A percentile compares a stretch with the other conserved stretches of the same genome.
These are phyloP conservation scores for Eleginops maclovinus DNA, from an alignment of 2,113 vertebrate genomes.

Conservation along the genomic window DNA sequence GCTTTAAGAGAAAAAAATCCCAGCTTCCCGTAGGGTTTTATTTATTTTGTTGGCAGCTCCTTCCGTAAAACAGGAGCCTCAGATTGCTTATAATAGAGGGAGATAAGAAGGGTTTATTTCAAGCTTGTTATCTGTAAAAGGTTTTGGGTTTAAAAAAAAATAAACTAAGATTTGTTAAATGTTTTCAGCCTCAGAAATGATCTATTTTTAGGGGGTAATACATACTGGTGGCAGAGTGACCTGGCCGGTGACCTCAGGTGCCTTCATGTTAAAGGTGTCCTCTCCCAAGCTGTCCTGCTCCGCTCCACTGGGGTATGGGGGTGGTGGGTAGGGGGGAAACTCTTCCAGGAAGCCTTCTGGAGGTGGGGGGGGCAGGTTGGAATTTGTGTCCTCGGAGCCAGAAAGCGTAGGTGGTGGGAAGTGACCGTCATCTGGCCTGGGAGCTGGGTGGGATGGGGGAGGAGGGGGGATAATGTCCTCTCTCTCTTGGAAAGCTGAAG, in stretches of 20 bases:
- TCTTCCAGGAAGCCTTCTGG: conserved; percentile 92
- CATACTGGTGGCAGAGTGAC: conserved; percentile 92
- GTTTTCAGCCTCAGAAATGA: no score
- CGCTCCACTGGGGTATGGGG: conserved; percentile 92
- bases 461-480: conserved; percentile 77
- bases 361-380: conserved; percentile 79
- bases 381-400: conserved; percentile 68
- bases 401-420: conserved; percentile 48
- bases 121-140: no score
- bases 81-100: no score
- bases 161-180: no score
- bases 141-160: no score
- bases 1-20: no score
- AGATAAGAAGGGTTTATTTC: no score
- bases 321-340: conserved; percentile 96
- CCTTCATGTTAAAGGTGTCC: conserved; percentile 89
- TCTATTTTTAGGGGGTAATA: no score
- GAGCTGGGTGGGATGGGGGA: conserved; percentile 82
- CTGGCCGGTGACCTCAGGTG: conserved; percentile 95
- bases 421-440: conserved; percentile 74
- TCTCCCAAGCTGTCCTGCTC: conserved; percentile 91
- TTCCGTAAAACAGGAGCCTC: no score
- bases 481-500: conserved; percentile 33
- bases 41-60: no score
- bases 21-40: no score